Percentiles rank a stretch among this genome's conserved stretches.
Evolutionary conservation across 1,140 invertebrate species (phyloP).

Genomic region (Atopsyche davidsoni): DNA sequence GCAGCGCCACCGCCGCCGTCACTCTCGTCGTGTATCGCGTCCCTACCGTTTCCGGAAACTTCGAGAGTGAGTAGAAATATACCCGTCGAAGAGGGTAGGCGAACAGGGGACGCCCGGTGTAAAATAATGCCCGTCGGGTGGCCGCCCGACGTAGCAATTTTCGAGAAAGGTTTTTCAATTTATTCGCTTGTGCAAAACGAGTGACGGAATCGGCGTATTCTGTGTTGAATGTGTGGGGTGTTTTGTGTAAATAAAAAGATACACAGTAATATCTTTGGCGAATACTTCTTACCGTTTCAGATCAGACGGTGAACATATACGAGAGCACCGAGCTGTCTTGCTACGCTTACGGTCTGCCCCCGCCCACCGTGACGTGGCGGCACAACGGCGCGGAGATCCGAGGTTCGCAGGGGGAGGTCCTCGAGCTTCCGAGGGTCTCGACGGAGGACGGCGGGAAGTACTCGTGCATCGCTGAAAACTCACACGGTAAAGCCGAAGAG

Average conservation of each 20-base stretch:
- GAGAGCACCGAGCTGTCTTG: conserved; percentile 35
- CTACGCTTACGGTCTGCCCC: conserved; percentile 31
- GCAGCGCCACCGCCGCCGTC: conserved; percentile 34
- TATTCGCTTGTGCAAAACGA: too few relatives aligned
- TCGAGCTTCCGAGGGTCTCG: conserved; percentile 10
- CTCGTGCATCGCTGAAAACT: conserved; percentile 15
- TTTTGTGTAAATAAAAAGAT: conserved; percentile 33
- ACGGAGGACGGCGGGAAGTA: conserved; percentile 14
- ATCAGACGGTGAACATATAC: conserved; percentile 36
- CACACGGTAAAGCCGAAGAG: conserved; percentile 6
- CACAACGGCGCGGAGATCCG: conserved; percentile 33
- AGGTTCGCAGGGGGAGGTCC: conserved; percentile 17
- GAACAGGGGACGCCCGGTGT: too few relatives aligned
- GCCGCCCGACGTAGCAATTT: too few relatives aligned
- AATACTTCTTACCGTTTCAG: conserved; percentile 35
- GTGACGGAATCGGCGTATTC: neutral
- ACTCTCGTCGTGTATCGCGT: conserved; percentile 31
- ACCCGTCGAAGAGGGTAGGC: too few relatives aligned
- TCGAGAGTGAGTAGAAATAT: too few relatives aligned
- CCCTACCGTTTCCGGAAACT: too few relatives aligned
- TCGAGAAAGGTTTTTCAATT: too few relatives aligned
- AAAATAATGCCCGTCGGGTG: too few relatives aligned
- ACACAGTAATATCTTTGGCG: conserved; percentile 31
- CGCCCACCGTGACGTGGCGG: conserved; percentile 33
- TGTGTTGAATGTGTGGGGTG: neutral